phyloP scores from a whole-genome alignment of 2,113 vertebrate species.

The Embiotoca jacksoni region DNA sequence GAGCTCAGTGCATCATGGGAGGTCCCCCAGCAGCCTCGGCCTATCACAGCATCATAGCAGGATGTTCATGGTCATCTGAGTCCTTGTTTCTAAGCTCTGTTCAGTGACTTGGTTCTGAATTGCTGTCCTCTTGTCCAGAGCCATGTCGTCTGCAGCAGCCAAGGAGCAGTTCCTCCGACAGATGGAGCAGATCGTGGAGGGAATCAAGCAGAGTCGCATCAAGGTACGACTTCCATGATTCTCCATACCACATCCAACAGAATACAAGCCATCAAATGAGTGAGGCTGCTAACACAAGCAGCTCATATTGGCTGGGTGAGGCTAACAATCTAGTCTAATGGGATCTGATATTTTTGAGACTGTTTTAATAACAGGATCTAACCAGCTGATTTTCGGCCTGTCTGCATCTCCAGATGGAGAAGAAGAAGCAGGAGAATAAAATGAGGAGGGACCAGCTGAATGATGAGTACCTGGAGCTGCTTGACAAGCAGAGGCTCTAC shows the following conservation, averaged over 20 bases:
- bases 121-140: constrained; percentile 78
- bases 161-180: constrained; percentile 97
- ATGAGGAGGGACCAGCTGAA: constrained; percentile 98
- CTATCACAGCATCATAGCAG: too few relatives aligned
- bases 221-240: constrained; percentile 83
- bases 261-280: too few relatives aligned
- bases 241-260: too few relatives aligned
- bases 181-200: constrained; percentile 99
- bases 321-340: too few relatives aligned
- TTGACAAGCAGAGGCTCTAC: constrained; percentile 97
- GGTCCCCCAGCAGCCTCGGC: too few relatives aligned
- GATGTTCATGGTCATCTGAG: too few relatives aligned
- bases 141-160: constrained; percentile 93
- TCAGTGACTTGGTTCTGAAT: neutral
- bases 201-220: constrained; percentile 96
- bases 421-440: constrained; percentile 98
- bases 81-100: neutral
- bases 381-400: neutral
- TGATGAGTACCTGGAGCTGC: constrained; percentile 95
- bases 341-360: too few relatives aligned
- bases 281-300: too few relatives aligned
- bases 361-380: too few relatives aligned
- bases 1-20: too few relatives aligned
- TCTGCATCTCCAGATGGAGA: constrained; percentile 90
- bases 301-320: too few relatives aligned